Conservation (phyloP, 2,888 invertebrate genomes). For the Sphaerophoria taeniata region DNA sequence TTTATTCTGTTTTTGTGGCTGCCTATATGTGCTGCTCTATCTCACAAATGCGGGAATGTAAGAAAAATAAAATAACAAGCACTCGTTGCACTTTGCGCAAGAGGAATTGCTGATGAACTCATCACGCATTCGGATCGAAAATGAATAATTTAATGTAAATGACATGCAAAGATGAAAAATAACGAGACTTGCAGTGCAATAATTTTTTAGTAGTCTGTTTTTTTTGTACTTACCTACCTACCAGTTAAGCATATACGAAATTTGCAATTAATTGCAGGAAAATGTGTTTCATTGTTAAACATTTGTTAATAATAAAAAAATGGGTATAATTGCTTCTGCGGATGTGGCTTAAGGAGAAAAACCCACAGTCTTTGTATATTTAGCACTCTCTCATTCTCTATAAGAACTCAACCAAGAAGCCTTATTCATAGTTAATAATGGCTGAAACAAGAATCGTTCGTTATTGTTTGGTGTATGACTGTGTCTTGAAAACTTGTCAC, state of each 20-base stretch:
- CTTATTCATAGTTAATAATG: conserved; percentile 1
- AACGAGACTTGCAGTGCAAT: conserved; percentile 32
- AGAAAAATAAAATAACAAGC: conserved; percentile 32
- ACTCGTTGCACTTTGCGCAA: conserved; percentile 71
- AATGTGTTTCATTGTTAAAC: conserved; percentile 51
- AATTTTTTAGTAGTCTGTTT: not conserved
- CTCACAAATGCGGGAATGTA: conserved; percentile 52
- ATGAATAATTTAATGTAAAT: conserved; percentile 72
- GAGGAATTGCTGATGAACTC: conserved; percentile 73
- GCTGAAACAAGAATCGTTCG: conserved; percentile 31
- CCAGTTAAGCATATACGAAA: conserved; percentile 22
- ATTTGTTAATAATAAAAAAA: not conserved
- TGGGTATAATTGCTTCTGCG: conserved; percentile 22
- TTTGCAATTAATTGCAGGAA: conserved; percentile 53
- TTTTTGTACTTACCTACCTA: conserved; percentile 5
- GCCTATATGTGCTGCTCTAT: conserved; percentile 28
- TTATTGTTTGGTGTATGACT: conserved; percentile 22
- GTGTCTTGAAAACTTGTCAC: conserved; percentile 26
- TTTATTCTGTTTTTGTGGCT: conserved; percentile 33
- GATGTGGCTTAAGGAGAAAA: conserved; percentile 29
- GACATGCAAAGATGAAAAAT: conserved; percentile 68
- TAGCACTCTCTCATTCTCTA: not conserved
- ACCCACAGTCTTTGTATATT: conserved; percentile 16
- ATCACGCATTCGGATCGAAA: conserved; percentile 71
- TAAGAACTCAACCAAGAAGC: conserved; percentile 3